Base-by-base conservation (phyloP, 2,797 vertebrate genomes). In the Passerculus sandwichensis region DNA sequence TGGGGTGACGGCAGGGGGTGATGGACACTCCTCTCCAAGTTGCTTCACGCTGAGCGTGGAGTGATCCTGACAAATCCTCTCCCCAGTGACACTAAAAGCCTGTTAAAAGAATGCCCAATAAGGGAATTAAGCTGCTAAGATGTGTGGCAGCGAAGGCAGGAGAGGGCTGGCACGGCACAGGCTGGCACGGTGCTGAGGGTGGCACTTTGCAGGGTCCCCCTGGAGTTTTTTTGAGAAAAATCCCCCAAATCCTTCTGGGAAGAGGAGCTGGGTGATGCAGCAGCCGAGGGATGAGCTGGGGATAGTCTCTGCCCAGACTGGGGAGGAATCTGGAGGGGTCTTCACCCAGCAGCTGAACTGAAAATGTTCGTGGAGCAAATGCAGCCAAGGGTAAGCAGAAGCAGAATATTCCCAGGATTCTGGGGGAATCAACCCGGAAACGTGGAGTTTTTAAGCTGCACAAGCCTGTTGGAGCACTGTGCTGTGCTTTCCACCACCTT, bases 1-100 rank as follows among this genome's bases (percentile, higher is more conserved):
- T n/a, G 36, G 51, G 74, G 21, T 19, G 51, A 42, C 18, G 22
- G 17, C 10, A 0, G 50, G 18, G 40, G 22, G 21, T 13, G 53
- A 30, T 13, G 66, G 71, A 29, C 47, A 23, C 36, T 13, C 15
- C 56, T 45, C 36, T 42, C 29, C 8, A 2, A 3, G 0, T 22
- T 70, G 42, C 21, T 61, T 59, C 50, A 5, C 0, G 4, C 54
- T 15, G 15, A 47, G 54, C 75, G 16, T 0, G 4, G 34, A 42
- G 36, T 36, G 16, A 61, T 32, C 61, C 44, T 15, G 20, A 47
- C 38, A 95, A 91, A 90, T 91, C 86, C 88, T 82, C 51, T 56
- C 69, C 32, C 44, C 48, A 3, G 48, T 0, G 1, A n/a, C 3
- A 5, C 19, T 11, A 69, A 75, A 88, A 76, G 64, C 88, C 61